Percentiles rank a stretch among this genome's conserved stretches.
phyloP scores from a whole-genome alignment of 1,140 invertebrate species.

The Globodera ellingtonae region DNA sequence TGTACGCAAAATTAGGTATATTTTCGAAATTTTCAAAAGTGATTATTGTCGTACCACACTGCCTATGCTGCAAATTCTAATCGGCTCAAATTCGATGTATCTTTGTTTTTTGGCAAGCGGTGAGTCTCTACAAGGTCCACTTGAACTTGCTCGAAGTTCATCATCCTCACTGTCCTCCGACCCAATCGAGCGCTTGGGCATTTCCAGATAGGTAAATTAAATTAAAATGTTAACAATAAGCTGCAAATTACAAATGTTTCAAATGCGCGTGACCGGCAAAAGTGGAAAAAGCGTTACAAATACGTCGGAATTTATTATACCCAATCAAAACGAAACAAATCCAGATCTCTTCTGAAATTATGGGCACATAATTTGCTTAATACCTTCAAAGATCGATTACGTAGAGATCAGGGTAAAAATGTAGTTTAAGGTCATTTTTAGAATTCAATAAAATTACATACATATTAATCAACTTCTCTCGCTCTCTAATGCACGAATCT shows the following conservation, averaged over 20 bases:
- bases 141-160: conserved; percentile 27
- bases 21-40: neutral
- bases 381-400: too few relatives aligned
- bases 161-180: conserved; percentile 44
- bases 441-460: too few relatives aligned
- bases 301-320: neutral
- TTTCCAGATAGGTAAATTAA: neutral
- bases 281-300: neutral
- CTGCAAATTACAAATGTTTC: too few relatives aligned
- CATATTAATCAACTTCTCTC: too few relatives aligned
- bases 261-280: neutral
- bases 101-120: conserved; percentile 28
- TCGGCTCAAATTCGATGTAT: conserved; percentile 43
- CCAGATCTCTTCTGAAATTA: too few relatives aligned
- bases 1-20: conserved; percentile 4
- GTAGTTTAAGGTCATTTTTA: too few relatives aligned
- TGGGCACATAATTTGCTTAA: too few relatives aligned
- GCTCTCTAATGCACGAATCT: too few relatives aligned
- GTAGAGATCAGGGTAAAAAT: too few relatives aligned
- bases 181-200: conserved; percentile 38
- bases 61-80: conserved; percentile 42
- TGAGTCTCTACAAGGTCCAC: neutral
- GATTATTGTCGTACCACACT: conserved; percentile 35
- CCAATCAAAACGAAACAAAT: too few relatives aligned
- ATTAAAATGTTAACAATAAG: neutral